Conservation (phyloP, 2,797 vertebrate genomes). For the Catamblyrhynchus diadema region DNA sequence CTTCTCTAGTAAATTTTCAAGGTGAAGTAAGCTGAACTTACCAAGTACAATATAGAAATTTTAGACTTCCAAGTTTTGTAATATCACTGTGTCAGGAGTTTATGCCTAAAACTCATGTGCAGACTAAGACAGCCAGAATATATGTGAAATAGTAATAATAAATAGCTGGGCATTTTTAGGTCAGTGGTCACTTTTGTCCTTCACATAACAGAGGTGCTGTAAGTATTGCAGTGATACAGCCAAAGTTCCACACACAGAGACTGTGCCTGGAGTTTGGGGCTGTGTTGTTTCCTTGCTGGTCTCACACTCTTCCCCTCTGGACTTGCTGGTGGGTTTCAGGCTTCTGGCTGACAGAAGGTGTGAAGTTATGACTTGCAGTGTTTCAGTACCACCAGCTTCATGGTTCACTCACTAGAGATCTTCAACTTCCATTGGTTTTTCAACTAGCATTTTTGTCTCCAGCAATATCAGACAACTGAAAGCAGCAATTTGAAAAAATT, state of each 20-base stretch:
- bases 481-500: slow-evolving; percentile 37
- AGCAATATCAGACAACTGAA: neutral
- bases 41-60: neutral
- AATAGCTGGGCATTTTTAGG: neutral
- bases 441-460: neutral
- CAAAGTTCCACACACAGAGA: neutral
- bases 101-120: neutral
- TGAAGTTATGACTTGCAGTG: neutral
- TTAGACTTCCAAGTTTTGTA: neutral
- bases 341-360: neutral
- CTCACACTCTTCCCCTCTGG: neutral
- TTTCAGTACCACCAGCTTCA: neutral
- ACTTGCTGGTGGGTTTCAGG: neutral
- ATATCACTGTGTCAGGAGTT: neutral
- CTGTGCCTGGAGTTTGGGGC: neutral
- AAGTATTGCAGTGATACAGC: neutral
- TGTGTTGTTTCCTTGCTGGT: neutral
- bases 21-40: neutral
- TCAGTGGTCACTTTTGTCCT: neutral
- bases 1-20: neutral
- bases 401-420: neutral
- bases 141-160: neutral
- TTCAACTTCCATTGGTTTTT: neutral
- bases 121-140: neutral
- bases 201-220: accelerated